phyloP scores from a whole-genome alignment of 2,113 vertebrate species.

The Orthonyx spaldingii region DNA sequence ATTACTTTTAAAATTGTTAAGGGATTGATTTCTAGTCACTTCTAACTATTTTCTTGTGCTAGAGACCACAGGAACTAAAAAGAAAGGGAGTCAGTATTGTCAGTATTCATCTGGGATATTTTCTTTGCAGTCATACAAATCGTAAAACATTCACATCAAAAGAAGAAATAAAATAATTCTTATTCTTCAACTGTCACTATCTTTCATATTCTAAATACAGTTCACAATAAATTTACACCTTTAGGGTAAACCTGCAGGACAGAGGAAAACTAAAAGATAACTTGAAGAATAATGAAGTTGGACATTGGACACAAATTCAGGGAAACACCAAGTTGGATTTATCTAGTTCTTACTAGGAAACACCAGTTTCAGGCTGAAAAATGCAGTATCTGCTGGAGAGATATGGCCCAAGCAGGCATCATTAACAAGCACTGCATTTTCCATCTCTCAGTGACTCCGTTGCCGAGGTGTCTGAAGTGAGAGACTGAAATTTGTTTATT shows the following conservation, averaged over 20 bases:
- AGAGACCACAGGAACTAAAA: not conserved
- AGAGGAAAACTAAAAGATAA: not conserved
- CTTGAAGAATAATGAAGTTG: not conserved
- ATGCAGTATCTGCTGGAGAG: not conserved
- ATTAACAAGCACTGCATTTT: not conserved
- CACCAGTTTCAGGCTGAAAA: not conserved
- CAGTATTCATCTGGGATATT: not conserved
- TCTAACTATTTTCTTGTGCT: not conserved
- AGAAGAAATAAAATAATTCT: not conserved
- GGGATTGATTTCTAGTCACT: not conserved
- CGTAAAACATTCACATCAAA: not conserved
- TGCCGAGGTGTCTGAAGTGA: not conserved
- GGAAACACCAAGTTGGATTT: not conserved
- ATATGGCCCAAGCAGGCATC: not conserved
- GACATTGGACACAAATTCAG: not conserved
- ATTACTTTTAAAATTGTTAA: not conserved
- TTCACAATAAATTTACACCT: not conserved
- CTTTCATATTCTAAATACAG: not conserved
- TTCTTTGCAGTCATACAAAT: not conserved
- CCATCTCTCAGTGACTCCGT: not conserved
- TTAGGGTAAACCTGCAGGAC: not conserved
- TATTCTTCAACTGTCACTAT: not conserved
- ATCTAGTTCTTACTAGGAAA: not conserved
- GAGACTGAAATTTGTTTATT: not conserved
- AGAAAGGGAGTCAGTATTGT: not conserved